Percentiles rank a stretch among this genome's conserved stretches.
Evolutionary conservation across 2,797 vertebrate genomes (phyloP).

Genomic region (Neosalanx taihuensis): DNA sequence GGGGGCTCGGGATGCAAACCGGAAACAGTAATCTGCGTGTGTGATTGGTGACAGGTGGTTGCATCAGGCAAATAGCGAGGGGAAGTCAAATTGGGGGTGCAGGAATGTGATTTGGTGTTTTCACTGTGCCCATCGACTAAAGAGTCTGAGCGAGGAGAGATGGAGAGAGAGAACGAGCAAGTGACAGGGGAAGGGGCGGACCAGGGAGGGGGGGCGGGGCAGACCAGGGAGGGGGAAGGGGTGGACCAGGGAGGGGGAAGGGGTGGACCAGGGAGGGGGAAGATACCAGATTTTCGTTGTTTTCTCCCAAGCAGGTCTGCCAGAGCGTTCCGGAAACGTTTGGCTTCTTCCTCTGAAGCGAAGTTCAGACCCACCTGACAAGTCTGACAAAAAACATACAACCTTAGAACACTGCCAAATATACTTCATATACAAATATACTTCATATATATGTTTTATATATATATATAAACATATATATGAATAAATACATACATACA

Average conservation of each 20-base stretch:
- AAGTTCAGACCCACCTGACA: slow-evolving; percentile 97
- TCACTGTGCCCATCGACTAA: neutral
- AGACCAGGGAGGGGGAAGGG: too few relatives aligned
- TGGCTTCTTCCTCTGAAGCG: slow-evolving; percentile 92
- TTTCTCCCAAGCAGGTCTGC: slow-evolving; percentile 77
- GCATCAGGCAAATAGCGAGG: too few relatives aligned
- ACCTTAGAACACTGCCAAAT: neutral
- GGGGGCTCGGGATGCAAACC: neutral
- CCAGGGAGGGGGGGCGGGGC: neutral
- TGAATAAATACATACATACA: too few relatives aligned
- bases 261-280: slow-evolving; percentile 11
- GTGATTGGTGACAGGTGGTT: too few relatives aligned
- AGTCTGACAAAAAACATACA: slow-evolving; percentile 44
- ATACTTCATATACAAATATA: too few relatives aligned
- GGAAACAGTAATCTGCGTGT: too few relatives aligned
- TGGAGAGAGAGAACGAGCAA: neutral
- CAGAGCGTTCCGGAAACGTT: slow-evolving; percentile 78
- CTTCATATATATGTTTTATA: too few relatives aligned
- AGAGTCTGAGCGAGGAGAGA: neutral
- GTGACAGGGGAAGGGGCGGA: neutral
- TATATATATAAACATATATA: too few relatives aligned
- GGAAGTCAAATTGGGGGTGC: too few relatives aligned
- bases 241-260: too few relatives aligned
- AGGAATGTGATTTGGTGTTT: neutral
- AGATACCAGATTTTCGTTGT: slow-evolving; percentile 88